phyloP scores from a whole-genome alignment of 2,797 vertebrate genomes.

The Bovichtus variegatus region DNA sequence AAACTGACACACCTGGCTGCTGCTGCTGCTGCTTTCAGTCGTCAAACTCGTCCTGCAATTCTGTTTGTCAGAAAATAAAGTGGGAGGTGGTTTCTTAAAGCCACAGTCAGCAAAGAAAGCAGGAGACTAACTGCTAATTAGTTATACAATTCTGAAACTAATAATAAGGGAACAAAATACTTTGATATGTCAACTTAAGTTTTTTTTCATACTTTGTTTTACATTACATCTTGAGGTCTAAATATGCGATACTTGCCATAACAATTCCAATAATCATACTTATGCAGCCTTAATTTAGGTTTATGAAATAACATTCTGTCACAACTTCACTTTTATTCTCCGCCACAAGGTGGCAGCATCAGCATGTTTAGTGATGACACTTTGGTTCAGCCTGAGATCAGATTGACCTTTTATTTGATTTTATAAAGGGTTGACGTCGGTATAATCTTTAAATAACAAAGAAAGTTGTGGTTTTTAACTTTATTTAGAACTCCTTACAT shows the following conservation, averaged over 20 bases:
- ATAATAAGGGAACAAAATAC: too few species aligned
- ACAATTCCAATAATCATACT: neutral
- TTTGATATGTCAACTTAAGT: neutral
- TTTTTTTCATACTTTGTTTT: neutral
- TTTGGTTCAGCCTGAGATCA: neutral
- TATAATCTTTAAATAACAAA: neutral
- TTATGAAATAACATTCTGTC: neutral
- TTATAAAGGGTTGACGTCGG: too few species aligned
- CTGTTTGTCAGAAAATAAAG: neutral
- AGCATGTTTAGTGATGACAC: neutral
- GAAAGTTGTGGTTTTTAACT: too few species aligned
- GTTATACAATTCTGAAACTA: neutral
- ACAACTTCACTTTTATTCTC: too few species aligned
- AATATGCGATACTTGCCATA: neutral
- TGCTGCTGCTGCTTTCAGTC: neutral
- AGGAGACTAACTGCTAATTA: neutral
- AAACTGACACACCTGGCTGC: conserved; percentile 4
- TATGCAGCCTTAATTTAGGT: neutral
- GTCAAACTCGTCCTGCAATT: conserved; percentile 19
- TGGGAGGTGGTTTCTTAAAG: conserved; percentile 16
- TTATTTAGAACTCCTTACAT: neutral
- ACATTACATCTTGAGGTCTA: neutral
- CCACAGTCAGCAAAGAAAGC: accelerated
- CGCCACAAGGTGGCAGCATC: conserved; percentile 63
- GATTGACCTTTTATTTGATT: neutral